Percentiles rank a stretch among this genome's conserved stretches.
Conservation (phyloP, 2,113 vertebrate genomes). For the Perca fluviatilis region DNA sequence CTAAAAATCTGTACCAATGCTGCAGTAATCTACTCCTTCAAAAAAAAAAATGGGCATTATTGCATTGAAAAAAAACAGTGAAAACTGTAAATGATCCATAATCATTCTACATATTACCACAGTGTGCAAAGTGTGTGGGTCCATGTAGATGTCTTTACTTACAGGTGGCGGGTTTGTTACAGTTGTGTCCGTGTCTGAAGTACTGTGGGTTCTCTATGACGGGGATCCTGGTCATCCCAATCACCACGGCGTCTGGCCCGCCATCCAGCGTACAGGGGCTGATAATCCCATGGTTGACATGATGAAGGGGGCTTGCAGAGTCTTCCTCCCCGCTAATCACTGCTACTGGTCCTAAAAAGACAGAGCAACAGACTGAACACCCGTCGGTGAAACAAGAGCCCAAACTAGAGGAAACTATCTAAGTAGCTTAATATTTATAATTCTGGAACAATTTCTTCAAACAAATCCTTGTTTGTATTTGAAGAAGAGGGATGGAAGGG, state of each 20-base stretch:
- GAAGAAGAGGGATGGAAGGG: too few species aligned
- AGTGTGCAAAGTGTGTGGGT: not conserved
- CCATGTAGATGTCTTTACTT: conserved; percentile 76
- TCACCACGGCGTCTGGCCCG: conserved; percentile 92
- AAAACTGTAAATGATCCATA: not conserved
- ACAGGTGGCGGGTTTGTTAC: conserved; percentile 96
- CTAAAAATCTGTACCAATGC: not conserved
- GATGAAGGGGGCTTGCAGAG: conserved; percentile 95
- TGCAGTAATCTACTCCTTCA: not conserved
- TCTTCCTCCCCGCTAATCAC: conserved; percentile 98
- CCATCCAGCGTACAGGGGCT: conserved; percentile 90
- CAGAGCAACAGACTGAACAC: not conserved
- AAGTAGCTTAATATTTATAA: not conserved
- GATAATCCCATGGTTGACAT: conserved; percentile 96
- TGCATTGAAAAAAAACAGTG: too few species aligned
- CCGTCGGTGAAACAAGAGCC: not conserved
- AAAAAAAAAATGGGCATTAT: not conserved
- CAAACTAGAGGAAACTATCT: not conserved
- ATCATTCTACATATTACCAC: not conserved
- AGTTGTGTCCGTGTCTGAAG: conserved; percentile 96
- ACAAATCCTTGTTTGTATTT: too few species aligned
- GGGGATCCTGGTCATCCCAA: conserved; percentile 96
- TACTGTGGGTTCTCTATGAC: conserved; percentile 99
- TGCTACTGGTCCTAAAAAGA: conserved; percentile 90
- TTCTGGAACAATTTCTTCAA: not conserved